Conservation (phyloP, 2,113 vertebrate species). For the Colius striatus region DNA sequence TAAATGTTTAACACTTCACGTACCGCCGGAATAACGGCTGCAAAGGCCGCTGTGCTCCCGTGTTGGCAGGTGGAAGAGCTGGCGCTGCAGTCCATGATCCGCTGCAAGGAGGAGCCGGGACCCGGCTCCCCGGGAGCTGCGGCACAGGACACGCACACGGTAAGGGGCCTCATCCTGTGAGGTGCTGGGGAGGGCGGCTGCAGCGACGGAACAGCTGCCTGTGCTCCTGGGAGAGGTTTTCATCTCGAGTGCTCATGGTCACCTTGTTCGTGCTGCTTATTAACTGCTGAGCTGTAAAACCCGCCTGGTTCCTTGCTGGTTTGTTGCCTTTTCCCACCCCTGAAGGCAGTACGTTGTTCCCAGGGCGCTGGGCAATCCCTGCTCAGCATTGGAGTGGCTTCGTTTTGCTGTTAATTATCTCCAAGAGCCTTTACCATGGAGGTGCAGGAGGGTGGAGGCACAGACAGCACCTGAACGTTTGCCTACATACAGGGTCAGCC, state of each 20-base stretch:
- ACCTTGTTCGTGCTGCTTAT: accelerated
- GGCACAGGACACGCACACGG: slow-evolving; percentile 29
- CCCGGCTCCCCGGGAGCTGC: neutral
- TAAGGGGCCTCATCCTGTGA: too few species aligned
- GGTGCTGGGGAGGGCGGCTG: too few species aligned
- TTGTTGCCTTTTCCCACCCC: neutral
- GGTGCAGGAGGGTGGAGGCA: neutral
- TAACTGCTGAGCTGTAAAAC: neutral
- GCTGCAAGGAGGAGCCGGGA: slow-evolving; percentile 19
- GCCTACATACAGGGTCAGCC: accelerated
- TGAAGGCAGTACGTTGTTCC: neutral
- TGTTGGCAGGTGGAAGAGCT: slow-evolving; percentile 79
- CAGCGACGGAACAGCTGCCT: too few species aligned
- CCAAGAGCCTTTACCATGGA: too few species aligned
- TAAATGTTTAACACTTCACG: too few species aligned
- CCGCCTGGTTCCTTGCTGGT: too few species aligned
- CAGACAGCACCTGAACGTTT: too few species aligned
- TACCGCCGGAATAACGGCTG: too few species aligned
- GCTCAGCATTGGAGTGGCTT: accelerated
- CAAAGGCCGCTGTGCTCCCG: neutral
- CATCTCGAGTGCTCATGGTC: accelerated
- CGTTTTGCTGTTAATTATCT: accelerated
- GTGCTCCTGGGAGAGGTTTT: too few species aligned
- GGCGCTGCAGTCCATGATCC: slow-evolving; percentile 81
- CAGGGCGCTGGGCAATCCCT: neutral